Conservation (phyloP, 2,888 invertebrate species). For the Zhengitettix transpicula region DNA sequence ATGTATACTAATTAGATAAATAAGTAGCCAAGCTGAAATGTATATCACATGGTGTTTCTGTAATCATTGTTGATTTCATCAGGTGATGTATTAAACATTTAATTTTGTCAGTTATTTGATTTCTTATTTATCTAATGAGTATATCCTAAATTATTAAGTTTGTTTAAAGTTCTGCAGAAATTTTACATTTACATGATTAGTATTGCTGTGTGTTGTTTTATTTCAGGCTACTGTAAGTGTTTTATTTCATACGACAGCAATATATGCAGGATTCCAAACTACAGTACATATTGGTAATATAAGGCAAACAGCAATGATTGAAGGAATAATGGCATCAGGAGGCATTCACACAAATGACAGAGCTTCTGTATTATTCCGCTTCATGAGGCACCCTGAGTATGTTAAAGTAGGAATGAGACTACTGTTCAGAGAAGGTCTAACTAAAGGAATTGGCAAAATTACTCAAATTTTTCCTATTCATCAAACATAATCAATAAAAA, state of each 20-base stretch:
- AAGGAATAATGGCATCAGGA: conserved; percentile 43
- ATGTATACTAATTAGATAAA: too few relatives aligned
- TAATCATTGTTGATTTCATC: too few relatives aligned
- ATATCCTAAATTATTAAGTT: too few relatives aligned
- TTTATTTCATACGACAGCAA: conserved; percentile 71
- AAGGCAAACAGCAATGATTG: conserved; percentile 63
- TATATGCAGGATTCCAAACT: conserved; percentile 72
- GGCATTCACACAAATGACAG: conserved; percentile 66
- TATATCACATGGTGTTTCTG: too few relatives aligned
- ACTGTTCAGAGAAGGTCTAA: conserved; percentile 65
- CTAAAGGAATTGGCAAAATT: conserved; percentile 75
- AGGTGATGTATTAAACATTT: too few relatives aligned
- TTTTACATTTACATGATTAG: neutral
- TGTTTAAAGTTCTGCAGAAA: too few relatives aligned
- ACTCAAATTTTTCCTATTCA: conserved; percentile 48
- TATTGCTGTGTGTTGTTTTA: neutral
- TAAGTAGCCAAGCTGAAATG: too few relatives aligned
- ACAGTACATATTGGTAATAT: conserved; percentile 94
- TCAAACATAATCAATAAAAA: neutral
- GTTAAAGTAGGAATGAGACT: conserved; percentile 62
- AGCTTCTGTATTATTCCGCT: conserved; percentile 75
- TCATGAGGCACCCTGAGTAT: conserved; percentile 79
- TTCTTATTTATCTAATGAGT: too few relatives aligned
- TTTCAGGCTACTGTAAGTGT: conserved; percentile 74
- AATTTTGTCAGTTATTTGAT: too few relatives aligned